Evolutionary conservation across 2,113 vertebrate genomes (phyloP), one percentile per base, ranked within the genome.

Genomic region (Genyomyrus donnyi): DNA sequence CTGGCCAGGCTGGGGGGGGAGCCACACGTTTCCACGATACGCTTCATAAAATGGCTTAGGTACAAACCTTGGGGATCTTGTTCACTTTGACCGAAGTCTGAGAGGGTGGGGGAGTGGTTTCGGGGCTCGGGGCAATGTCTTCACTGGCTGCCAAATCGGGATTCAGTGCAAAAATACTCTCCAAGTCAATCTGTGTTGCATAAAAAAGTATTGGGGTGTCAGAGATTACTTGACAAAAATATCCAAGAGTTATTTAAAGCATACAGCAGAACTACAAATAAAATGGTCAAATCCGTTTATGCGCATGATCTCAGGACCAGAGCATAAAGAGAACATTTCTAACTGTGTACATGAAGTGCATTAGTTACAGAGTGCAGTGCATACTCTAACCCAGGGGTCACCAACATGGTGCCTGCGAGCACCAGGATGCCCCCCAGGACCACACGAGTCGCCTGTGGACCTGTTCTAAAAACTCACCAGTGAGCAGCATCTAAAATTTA

Each of bases 131-230:
- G 58, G 97, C 96, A 89, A 97, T 96, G 92, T 99, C 98, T 92
- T 99, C 98, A 92, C 99, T 97, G 19, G 96, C 97, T 88, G 94
- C 97, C 89, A 99, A 94, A 89, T 98, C 97, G 86, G 97, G 97
- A 92, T 99, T 99, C 94, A 99, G 97, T 89, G 97, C 96, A 94
- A 99, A 99, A 94, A 99, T 95, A 93, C 98, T 99, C 91, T 99
- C 98, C 94, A 99, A 94, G 92, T 99, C 98, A 94, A 99, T 99
- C 98, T 99, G 94, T 56, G 15, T 46, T 88, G 92, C 89, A 56
- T 9, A 45, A 50, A 56, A 52, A 56, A 87, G 53, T 19, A 88
- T 58, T 13, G 50, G 58, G 80, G 53, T 89, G 58, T 24, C 62
- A 42, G 6, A 52, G 74, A 87, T 42, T 42, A 42, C 39, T 42